A percentile compares a stretch with the other conserved stretches of the same genome.
phyloP scores from a whole-genome alignment of 2,888 invertebrate species.

The Heliconius aoede region DNA sequence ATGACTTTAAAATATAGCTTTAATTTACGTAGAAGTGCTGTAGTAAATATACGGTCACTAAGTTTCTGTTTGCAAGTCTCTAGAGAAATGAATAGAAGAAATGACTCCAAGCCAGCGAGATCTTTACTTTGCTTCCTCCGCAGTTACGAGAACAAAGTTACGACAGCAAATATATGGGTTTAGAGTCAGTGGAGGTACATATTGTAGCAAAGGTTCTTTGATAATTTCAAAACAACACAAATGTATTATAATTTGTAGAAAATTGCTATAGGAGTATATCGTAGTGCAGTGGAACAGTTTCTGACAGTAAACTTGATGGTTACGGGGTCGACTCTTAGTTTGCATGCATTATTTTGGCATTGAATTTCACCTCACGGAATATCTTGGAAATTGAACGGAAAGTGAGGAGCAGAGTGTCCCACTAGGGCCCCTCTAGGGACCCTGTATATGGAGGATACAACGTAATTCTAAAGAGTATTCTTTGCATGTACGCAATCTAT shows the following conservation, averaged over 20 bases:
- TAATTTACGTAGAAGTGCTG: neutral
- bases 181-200: conserved; percentile 7
- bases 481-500: neutral
- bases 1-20: neutral
- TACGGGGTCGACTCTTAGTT: too few species aligned
- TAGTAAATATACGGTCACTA: neutral
- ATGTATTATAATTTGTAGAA: neutral
- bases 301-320: too few species aligned
- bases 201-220: conserved; percentile 3
- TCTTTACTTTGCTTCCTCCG: conserved; percentile 1
- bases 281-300: too few species aligned
- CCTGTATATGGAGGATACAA: neutral
- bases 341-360: too few species aligned
- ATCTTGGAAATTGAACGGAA: too few species aligned
- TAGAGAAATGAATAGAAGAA: conserved; percentile 20
- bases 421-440: too few species aligned
- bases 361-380: too few species aligned
- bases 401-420: too few species aligned
- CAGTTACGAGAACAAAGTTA: conserved; percentile 15
- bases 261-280: neutral
- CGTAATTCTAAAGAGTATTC: neutral
- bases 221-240: neutral
- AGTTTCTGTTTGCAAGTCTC: conserved; percentile 15
- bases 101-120: conserved; percentile 5
- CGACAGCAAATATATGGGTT: conserved; percentile 4